phyloP scores from a whole-genome alignment of 2,113 vertebrate genomes.

The Rhipidura dahli region DNA sequence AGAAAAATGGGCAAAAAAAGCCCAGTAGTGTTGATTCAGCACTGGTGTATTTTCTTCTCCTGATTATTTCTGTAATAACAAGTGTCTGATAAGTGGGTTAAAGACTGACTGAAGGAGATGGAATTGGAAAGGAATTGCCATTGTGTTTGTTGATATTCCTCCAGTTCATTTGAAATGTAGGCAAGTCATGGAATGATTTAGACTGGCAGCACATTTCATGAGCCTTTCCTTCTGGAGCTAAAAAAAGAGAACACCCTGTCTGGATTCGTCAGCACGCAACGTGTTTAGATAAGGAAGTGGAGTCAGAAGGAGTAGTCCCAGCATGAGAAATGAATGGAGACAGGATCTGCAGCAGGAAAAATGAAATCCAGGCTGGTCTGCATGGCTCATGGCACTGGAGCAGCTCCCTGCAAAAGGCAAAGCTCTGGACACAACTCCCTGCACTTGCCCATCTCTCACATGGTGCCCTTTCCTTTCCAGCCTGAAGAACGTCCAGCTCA shows the following conservation, averaged over 20 bases:
- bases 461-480: background rate
- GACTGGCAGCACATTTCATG: background rate
- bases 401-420: background rate
- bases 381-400: background rate
- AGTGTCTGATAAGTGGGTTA: constrained; percentile 47
- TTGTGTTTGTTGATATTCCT: constrained; percentile 23
- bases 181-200: constrained; percentile 20
- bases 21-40: constrained; percentile 46
- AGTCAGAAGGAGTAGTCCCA: background rate
- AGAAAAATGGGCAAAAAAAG: background rate
- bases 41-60: constrained; percentile 15
- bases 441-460: background rate
- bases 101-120: constrained; percentile 17
- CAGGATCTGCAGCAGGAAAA: background rate
- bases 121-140: constrained; percentile 13
- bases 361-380: no score
- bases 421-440: background rate
- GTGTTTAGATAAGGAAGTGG: constrained; percentile 2
- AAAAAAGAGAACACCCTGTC: background rate
- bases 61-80: constrained; percentile 49
- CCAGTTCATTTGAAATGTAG: background rate
- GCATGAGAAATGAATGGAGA: background rate
- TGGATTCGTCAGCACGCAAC: background rate
- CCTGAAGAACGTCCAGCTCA: fast-evolving
- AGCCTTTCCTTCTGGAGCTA: background rate